Evolutionary conservation across 2,113 vertebrate genomes (phyloP).

Genomic region (Regulus satrapa): DNA sequence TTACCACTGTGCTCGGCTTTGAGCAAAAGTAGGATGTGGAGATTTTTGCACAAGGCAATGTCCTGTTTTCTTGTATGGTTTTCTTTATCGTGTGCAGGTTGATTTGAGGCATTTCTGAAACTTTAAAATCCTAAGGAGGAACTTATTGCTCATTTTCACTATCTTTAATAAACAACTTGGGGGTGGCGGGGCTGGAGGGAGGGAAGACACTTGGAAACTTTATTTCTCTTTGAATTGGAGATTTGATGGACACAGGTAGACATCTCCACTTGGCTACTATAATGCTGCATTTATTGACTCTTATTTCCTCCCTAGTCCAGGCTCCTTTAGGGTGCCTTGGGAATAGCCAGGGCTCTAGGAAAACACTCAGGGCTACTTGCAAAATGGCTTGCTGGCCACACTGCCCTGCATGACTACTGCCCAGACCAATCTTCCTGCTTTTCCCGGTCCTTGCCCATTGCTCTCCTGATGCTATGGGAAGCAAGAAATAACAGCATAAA

Average conservation of each 20-base stretch:
- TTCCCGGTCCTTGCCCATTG: not conserved
- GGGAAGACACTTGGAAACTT: too few species aligned
- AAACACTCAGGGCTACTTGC: not conserved
- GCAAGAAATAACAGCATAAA: not conserved
- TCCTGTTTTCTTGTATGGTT: not conserved
- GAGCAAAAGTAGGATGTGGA: not conserved
- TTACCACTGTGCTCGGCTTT: not conserved
- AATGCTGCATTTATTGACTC: not conserved
- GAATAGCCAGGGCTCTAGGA: not conserved
- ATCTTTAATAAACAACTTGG: not conserved
- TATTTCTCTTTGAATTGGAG: not conserved
- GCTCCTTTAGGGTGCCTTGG: not conserved
- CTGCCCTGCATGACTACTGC: not conserved
- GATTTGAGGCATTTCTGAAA: not conserved
- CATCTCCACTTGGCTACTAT: not conserved
- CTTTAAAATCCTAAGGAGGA: not conserved
- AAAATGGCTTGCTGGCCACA: not conserved
- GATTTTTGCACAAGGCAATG: not conserved
- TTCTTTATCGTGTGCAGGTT: not conserved
- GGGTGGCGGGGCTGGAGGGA: too few species aligned
- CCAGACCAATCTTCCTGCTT: not conserved
- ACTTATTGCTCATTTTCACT: not conserved
- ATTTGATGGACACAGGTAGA: not conserved
- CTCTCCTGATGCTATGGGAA: not conserved
- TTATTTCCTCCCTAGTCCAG: not conserved